phyloP scores from a whole-genome alignment of 2,888 invertebrate genomes.

The Ormyrus labotus region DNA sequence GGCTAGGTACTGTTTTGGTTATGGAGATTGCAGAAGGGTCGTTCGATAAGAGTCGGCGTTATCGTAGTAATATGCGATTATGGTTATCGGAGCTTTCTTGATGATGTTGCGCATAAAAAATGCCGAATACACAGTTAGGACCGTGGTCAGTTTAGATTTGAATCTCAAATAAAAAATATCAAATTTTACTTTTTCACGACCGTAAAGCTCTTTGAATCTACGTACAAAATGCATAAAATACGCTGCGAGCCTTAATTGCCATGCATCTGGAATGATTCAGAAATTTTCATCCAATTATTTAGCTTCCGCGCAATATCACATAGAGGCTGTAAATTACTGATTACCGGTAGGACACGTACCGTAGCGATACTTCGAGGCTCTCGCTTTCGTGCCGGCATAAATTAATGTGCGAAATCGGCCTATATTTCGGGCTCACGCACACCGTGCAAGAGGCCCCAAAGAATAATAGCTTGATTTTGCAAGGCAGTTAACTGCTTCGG shows the following conservation, averaged over 20 bases:
- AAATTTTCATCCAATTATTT: conserved; percentile 10
- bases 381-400: conserved; percentile 29
- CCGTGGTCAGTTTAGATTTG: too few relatives aligned
- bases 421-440: conserved; percentile 11
- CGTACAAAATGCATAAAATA: too few relatives aligned
- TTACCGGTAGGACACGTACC: conserved; percentile 30
- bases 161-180: too few relatives aligned
- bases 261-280: too few relatives aligned
- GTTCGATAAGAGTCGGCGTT: background rate
- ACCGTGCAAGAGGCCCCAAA: background rate
- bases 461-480: conserved; percentile 48
- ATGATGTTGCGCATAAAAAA: background rate
- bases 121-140: too few relatives aligned
- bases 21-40: background rate
- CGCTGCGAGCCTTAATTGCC: too few relatives aligned
- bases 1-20: background rate
- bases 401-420: conserved; percentile 53
- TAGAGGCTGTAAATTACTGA: conserved; percentile 42
- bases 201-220: too few relatives aligned
- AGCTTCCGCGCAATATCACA: conserved; percentile 22
- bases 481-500: conserved; percentile 34
- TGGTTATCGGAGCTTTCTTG: background rate
- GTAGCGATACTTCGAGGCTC: conserved; percentile 21
- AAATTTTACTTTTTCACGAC: too few relatives aligned
- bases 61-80: conserved; percentile 8